Base-by-base conservation (phyloP, 2,113 vertebrate species). In the Antechinus flavipes region DNA sequence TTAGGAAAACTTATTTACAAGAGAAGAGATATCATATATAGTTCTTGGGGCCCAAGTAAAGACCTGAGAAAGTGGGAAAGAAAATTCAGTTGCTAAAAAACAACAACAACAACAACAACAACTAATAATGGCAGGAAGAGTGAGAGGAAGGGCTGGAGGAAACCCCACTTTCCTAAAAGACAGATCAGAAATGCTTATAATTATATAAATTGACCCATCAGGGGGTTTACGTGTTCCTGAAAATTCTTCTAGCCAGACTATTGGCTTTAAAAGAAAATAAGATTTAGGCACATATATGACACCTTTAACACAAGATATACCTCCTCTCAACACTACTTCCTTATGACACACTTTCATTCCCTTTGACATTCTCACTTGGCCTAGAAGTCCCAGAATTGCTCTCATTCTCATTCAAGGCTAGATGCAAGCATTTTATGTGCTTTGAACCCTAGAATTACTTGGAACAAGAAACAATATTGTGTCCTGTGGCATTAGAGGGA, bases 1-100 rank as follows among this genome's bases (percentile, higher is more conserved):
- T 92, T 97, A 95, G 95, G 96, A 95, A 89, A 95, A 89, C 92
- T 96, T 97, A 96, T 93, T 97, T 97, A 95, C 93, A 96, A 94
- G 95, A 95, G 95, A 96, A 94, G 94, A 95, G 94, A 91, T 61
- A 91, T 47, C 46, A 94, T 49, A 93, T 94, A 52, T 89, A 84
- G n/a, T 92, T 96, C 93, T 93, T 58, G 58, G 92, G 92, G 93
- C 97, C 26, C 23, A 53, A 50, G 27, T 97, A 54, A 96, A 94
- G 94, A 96, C 61, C 91, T 96, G 22, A 0, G 16, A 84, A 42
- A 92, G n/a, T 89, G 96, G 68, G 90, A 50, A 93, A 26, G 52
- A 95, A 89, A 54, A 94, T 90, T 49, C n/a, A 30, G 93, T 96
- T 95, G 61, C 26, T 91, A 35, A 49, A 49, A 49, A 42, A 42